Conservation (phyloP, 2,113 vertebrate genomes). For the Tyto alba region DNA sequence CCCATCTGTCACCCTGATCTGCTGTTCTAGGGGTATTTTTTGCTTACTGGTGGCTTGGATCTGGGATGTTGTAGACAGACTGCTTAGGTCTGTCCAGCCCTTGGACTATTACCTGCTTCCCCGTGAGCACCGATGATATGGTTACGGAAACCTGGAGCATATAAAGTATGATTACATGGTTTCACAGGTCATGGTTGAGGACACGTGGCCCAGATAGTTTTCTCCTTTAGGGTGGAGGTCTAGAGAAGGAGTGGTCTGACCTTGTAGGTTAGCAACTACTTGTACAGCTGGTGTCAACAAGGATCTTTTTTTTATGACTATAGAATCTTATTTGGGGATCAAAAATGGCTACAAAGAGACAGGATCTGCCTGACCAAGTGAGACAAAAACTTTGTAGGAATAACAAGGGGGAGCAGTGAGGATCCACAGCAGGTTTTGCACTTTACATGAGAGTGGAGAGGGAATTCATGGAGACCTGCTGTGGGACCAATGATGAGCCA, state of each 20-base stretch:
- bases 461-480: background rate
- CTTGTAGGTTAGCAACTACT: background rate
- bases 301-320: background rate
- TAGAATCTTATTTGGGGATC: background rate
- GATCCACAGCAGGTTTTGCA: background rate
- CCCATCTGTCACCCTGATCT: background rate
- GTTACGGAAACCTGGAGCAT: background rate
- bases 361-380: background rate
- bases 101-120: background rate
- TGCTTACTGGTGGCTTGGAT: background rate
- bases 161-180: background rate
- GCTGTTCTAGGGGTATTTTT: background rate
- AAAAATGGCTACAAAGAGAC: background rate
- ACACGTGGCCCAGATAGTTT: background rate
- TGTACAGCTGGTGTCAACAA: background rate
- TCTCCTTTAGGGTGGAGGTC: background rate
- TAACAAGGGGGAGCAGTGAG: background rate
- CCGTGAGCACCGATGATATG: background rate
- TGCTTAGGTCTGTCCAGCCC: background rate
- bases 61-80: background rate
- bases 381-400: background rate
- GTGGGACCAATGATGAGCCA: background rate
- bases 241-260: background rate
- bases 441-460: background rate
- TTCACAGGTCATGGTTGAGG: background rate